These are phyloP conservation scores for Pangasianodon gigas DNA, from an alignment of 2,113 vertebrate genomes.

Conservation along the genomic window DNA sequence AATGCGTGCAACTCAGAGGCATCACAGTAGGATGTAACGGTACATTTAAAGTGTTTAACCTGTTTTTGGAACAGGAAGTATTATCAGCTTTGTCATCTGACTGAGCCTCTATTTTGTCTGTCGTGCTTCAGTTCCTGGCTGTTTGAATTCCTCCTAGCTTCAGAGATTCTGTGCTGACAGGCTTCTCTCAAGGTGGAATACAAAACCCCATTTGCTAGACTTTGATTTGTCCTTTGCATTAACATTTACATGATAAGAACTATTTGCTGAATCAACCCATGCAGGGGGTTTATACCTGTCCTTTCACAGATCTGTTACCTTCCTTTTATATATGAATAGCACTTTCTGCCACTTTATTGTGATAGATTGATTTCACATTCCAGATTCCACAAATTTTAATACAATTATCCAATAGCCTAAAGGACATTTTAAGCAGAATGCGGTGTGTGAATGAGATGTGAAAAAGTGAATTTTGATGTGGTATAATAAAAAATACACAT, in stretches of 20 bases:
- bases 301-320: background rate
- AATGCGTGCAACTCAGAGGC: background rate
- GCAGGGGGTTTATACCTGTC: background rate
- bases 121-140: conserved; percentile 42
- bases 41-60: background rate
- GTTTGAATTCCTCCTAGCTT: conserved; percentile 50
- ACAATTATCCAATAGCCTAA: background rate
- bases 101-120: conserved; percentile 18
- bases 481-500: no score
- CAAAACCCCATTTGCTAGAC: background rate
- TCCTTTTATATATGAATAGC: background rate
- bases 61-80: conserved; percentile 7
- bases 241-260: background rate
- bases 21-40: background rate
- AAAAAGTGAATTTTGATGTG: no score
- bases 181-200: conserved; percentile 23
- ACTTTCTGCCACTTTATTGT: background rate
- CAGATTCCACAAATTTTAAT: background rate
- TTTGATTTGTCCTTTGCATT: background rate
- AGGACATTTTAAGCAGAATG: background rate
- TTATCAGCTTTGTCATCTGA: conserved; percentile 41
- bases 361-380: background rate
- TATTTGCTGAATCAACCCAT: background rate
- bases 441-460: background rate
- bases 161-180: conserved; percentile 15